phyloP scores from a whole-genome alignment of 2,797 vertebrate species.

The Mus caroli region DNA sequence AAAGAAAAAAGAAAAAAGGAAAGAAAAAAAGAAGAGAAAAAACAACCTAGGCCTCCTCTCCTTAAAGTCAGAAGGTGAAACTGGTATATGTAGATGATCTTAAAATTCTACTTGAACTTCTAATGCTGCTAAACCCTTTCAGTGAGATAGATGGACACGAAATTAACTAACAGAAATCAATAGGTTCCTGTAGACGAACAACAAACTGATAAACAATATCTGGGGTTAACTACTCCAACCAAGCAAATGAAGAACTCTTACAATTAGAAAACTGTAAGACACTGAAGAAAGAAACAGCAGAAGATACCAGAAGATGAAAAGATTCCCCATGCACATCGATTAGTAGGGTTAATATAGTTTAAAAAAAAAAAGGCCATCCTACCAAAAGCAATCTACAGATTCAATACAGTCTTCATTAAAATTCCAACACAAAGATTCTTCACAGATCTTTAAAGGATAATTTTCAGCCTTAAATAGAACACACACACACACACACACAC shows the following conservation, averaged over 20 bases:
- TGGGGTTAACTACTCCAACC: background rate
- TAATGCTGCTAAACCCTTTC: background rate
- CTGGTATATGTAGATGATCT: background rate
- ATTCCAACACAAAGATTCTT: background rate
- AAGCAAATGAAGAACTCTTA: background rate
- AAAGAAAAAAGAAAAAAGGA: too few species aligned
- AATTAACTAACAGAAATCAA: background rate
- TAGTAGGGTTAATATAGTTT: background rate
- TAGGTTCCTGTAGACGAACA: background rate
- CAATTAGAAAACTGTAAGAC: background rate
- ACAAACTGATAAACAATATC: background rate
- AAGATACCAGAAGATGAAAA: background rate
- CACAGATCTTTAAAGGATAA: background rate
- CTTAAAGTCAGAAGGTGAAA: conserved; percentile 8
- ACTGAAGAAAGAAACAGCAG: background rate
- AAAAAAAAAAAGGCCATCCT: background rate
- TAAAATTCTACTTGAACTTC: background rate
- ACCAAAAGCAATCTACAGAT: background rate
- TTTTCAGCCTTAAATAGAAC: background rate
- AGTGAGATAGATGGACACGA: background rate
- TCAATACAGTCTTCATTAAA: background rate
- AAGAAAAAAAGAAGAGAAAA: background rate
- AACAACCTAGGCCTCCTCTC: background rate
- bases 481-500: background rate
- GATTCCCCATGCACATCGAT: background rate